These are phyloP conservation scores for Saguinus imperator DNA, from an alignment of 2,113 vertebrate species.

Conservation along the genomic window DNA sequence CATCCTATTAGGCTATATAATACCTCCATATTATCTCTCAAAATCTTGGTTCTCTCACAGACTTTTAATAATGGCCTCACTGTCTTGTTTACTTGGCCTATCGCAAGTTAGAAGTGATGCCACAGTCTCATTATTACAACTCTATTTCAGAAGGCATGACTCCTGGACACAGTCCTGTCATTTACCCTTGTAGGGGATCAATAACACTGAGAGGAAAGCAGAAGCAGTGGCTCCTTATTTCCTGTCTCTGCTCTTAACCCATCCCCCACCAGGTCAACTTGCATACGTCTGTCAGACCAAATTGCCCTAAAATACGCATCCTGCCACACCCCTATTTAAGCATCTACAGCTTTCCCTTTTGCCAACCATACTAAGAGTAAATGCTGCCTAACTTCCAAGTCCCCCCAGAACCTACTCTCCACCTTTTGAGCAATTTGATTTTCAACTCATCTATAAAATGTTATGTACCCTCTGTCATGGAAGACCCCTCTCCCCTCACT, in stretches of 20 bases:
- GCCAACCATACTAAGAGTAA: background rate
- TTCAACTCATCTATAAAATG: background rate
- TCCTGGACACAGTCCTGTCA: background rate
- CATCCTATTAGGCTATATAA: background rate
- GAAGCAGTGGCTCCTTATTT: background rate
- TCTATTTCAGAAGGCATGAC: background rate
- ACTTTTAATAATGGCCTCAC: background rate
- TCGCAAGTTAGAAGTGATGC: background rate
- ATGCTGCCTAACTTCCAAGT: background rate
- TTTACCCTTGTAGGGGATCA: background rate
- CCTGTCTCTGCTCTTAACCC: background rate
- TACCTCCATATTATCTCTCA: background rate
- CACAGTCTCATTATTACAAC: background rate
- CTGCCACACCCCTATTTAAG: background rate
- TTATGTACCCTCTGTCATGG: background rate
- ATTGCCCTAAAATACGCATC: background rate
- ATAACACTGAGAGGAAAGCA: background rate
- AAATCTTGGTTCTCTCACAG: background rate
- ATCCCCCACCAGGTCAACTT: background rate
- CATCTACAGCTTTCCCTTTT: background rate
- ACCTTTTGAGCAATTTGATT: background rate
- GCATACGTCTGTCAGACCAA: background rate
- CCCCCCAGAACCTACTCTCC: background rate
- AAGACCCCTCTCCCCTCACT: background rate
- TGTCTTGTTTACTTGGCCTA: background rate